These are phyloP conservation scores for Lasioglossum leucozonium DNA, from an alignment of 2,888 invertebrate genomes.

Conservation along the genomic window DNA sequence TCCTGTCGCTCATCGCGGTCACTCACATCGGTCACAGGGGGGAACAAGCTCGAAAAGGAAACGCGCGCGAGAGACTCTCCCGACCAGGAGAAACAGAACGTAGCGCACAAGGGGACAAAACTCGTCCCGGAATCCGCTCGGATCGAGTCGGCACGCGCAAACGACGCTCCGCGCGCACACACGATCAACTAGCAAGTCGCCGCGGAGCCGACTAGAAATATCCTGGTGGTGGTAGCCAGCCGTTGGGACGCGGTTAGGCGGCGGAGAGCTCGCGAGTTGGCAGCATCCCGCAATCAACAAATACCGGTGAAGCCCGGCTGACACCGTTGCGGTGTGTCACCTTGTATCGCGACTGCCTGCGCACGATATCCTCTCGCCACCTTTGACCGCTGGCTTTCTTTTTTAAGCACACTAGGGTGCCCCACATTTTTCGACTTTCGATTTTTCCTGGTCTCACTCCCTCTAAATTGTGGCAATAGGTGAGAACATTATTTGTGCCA, in stretches of 20 bases:
- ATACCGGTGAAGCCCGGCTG: constrained; percentile 53
- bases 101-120: not conserved
- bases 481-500: not conserved
- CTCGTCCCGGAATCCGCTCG: not conserved
- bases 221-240: constrained; percentile 60
- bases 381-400: not conserved
- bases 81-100: not conserved
- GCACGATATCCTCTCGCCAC: constrained; percentile 5
- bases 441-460: not conserved
- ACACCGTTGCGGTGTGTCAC: constrained; percentile 44
- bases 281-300: constrained; percentile 69
- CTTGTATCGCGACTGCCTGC: constrained; percentile 27
- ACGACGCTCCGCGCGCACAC: constrained; percentile 54
- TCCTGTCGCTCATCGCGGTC: constrained; percentile 74
- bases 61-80: not conserved
- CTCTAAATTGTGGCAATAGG: not conserved
- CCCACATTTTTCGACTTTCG: not conserved
- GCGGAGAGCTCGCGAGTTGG: constrained; percentile 60
- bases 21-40: constrained; percentile 56
- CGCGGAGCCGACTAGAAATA: constrained; percentile 71
- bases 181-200: constrained; percentile 67
- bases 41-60: not conserved
- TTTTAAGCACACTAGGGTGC: not conserved
- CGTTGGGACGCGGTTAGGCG: constrained; percentile 48
- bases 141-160: constrained; percentile 19